phyloP scores from a whole-genome alignment of 2,888 invertebrate species.

The Atrina japonica region DNA sequence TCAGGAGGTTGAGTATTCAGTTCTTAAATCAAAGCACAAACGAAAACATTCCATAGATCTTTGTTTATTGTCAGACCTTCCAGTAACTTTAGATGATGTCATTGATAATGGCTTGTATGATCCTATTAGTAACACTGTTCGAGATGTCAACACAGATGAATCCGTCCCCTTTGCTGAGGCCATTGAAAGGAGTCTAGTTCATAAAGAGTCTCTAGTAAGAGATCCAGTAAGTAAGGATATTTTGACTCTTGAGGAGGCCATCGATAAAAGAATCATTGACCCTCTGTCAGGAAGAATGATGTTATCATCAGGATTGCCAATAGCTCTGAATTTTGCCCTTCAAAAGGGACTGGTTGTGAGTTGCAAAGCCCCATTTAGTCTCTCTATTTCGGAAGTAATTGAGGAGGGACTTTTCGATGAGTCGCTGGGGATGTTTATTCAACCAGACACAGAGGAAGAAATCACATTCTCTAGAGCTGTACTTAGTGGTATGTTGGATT shows the following conservation, averaged over 20 bases:
- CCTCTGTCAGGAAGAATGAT: slow-evolving; percentile 74
- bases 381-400: slow-evolving; percentile 72
- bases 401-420: slow-evolving; percentile 75
- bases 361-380: slow-evolving; percentile 69
- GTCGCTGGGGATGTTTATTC: slow-evolving; percentile 64
- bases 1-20: slow-evolving; percentile 1
- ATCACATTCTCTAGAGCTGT: slow-evolving; percentile 67
- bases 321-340: slow-evolving; percentile 74
- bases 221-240: slow-evolving; percentile 74
- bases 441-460: slow-evolving; percentile 71
- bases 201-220: slow-evolving; percentile 70
- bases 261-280: slow-evolving; percentile 72
- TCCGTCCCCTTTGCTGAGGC: slow-evolving; percentile 69
- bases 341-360: slow-evolving; percentile 70
- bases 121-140: slow-evolving; percentile 69
- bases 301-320: slow-evolving; percentile 68
- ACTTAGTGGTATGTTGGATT: slow-evolving; percentile 66
- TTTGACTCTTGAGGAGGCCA: slow-evolving; percentile 70
- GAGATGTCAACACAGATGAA: slow-evolving; percentile 60
- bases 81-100: slow-evolving; percentile 73
- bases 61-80: slow-evolving; percentile 38
- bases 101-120: slow-evolving; percentile 72
- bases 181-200: slow-evolving; percentile 65
- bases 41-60: slow-evolving; percentile 46
- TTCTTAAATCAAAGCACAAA: slow-evolving; percentile 28